Evolutionary conservation across 2,113 vertebrate species (phyloP), one percentile per base, ranked within the genome.

Genomic region (Typhlomys cinereus): DNA sequence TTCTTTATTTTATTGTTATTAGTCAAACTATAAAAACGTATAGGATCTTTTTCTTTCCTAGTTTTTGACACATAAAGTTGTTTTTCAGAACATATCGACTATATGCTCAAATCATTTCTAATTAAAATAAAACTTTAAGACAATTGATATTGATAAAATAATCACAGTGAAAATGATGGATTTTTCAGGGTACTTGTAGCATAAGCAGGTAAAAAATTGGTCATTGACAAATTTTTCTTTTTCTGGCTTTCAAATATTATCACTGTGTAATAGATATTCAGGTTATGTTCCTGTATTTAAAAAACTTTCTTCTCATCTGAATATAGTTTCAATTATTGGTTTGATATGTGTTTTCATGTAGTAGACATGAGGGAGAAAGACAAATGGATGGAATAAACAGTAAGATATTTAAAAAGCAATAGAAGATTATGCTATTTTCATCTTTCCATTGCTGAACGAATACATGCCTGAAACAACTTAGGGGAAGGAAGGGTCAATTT

Each of bases 221-320:
- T 25, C 29, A 13, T 36, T 73, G 20, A 81, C 64, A 88, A 90
- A 89, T 48, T 81, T 13, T 67, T 57, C 8, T 89, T 0, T 41
- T 82, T 69, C 54, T 92, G 44, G 25, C 62, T 89, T 91, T 75
- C 17, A 88, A 36, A 88, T 14, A 34, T 87, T 81, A 73, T 69
- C 48, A 48, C 1, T 39, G 4, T 17, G n/a, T 57, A 62, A 66
- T 67, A n/a, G 10, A 14, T 7, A 14, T 50, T 73, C 81, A 48
- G 39, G 20, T 62, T 23, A 64, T 50, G 1, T 20, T 91, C 27
- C 31, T 61, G 2, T 31, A 31, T 41, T 87, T 95, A 64, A 86
- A 70, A 90, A 13, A 54, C 4, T 67, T 76, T 50, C 59, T 39
- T 21, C 20, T 41, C 23, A 81, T 64, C 14, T 89, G 20, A 67